phyloP scores from a whole-genome alignment of 35 echinoderm and acorn worm species.

The Eucidaris tribuloides region DNA sequence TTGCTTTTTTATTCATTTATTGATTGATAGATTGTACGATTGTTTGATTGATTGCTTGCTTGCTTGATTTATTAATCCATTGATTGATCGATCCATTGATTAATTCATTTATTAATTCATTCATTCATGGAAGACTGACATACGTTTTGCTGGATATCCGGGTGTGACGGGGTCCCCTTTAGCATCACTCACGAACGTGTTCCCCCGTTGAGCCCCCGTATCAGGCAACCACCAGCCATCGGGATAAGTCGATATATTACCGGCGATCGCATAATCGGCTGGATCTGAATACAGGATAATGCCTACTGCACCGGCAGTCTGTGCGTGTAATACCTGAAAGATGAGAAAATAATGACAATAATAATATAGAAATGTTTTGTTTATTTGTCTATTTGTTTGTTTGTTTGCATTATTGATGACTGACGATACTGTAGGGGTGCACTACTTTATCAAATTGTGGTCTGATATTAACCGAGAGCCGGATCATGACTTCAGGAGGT shows the following conservation, averaged over 20 bases:
- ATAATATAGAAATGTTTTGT: too few species aligned
- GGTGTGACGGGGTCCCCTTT: slow-evolving; percentile 84
- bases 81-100: background rate
- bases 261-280: slow-evolving; percentile 81
- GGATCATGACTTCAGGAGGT: too few species aligned
- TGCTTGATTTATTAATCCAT: background rate
- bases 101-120: too few species aligned
- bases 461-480: too few species aligned
- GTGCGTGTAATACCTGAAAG: slow-evolving; percentile 35
- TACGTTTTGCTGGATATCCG: slow-evolving; percentile 81
- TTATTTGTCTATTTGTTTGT: too few species aligned
- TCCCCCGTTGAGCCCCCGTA: slow-evolving; percentile 82
- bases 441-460: too few species aligned
- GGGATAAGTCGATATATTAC: slow-evolving; percentile 58
- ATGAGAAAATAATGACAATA: too few species aligned
- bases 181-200: slow-evolving; percentile 60
- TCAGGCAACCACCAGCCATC: slow-evolving; percentile 87
- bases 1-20: too few species aligned
- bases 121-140: background rate
- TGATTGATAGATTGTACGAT: too few species aligned
- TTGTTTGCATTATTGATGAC: too few species aligned
- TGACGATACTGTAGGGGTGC: too few species aligned
- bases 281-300: slow-evolving; percentile 96
- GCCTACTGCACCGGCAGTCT: slow-evolving; percentile 64
- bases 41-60: background rate